Conservation (phyloP, 2,113 vertebrate species). For the Elachura formosa region DNA sequence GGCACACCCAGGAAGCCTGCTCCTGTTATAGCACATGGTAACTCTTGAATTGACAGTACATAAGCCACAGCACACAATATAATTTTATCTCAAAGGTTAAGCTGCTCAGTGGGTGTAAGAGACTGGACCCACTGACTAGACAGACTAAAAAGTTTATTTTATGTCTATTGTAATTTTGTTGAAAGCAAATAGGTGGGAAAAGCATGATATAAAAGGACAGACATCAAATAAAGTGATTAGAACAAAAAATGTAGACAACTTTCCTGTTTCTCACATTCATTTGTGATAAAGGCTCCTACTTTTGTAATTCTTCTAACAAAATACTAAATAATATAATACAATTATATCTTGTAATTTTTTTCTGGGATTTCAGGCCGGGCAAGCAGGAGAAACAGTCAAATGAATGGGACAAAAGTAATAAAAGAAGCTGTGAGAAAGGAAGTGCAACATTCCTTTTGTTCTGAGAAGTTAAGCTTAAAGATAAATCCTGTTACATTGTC, state of each 20-base stretch:
- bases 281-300: not conserved
- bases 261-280: not conserved
- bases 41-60: not conserved
- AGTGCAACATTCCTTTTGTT: not conserved
- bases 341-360: not conserved
- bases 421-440: not conserved
- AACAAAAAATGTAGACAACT: not conserved
- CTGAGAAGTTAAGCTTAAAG: not conserved
- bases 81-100: not conserved
- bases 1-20: slow-evolving; percentile 86
- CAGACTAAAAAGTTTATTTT: not conserved
- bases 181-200: not conserved
- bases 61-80: not conserved
- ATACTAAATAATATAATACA: no score
- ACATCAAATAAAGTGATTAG: not conserved
- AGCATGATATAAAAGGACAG: not conserved
- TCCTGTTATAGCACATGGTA: slow-evolving; percentile 69
- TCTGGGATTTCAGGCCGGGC: not conserved
- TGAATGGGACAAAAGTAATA: not conserved
- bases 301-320: not conserved
- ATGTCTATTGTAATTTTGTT: not conserved
- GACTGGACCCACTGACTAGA: not conserved
- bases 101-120: not conserved
- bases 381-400: not conserved
- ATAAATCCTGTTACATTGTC: not conserved